Evolutionary conservation across 2,113 vertebrate species (phyloP).

Genomic region (Orycteropus afer): DNA sequence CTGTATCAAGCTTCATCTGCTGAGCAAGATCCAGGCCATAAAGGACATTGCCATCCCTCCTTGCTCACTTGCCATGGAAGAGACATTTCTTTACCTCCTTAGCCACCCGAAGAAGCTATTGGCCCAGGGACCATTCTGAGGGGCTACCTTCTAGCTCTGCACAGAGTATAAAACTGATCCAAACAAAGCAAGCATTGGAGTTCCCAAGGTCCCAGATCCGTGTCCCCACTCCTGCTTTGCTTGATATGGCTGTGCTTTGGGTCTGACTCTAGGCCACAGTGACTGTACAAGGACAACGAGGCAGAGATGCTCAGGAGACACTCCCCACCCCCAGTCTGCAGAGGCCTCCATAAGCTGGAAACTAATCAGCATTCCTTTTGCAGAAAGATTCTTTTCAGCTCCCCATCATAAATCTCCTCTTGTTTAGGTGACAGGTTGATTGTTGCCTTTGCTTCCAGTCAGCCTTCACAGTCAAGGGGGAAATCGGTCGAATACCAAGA

Average conservation of each 20-base stretch:
- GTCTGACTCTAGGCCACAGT: not conserved
- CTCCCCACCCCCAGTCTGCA: not conserved
- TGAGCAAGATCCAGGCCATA: not conserved
- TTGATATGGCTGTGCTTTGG: not conserved
- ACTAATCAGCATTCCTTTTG: not conserved
- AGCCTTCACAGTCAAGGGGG: not conserved
- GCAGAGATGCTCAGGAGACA: not conserved
- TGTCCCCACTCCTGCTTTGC: not conserved
- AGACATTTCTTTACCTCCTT: not conserved
- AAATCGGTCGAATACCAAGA: not conserved
- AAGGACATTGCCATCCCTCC: not conserved
- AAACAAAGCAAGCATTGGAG: not conserved
- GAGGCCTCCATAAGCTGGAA: not conserved
- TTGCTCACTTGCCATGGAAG: not conserved
- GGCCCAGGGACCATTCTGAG: not conserved
- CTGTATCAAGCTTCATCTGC: not conserved
- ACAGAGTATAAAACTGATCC: not conserved
- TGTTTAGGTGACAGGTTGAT: slow-evolving; percentile 51
- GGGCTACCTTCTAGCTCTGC: not conserved
- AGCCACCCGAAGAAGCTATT: not conserved
- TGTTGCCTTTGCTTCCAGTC: slow-evolving; percentile 4
- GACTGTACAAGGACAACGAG: not conserved
- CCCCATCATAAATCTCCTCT: slow-evolving; percentile 49
- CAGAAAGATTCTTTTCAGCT: slow-evolving; percentile 36
- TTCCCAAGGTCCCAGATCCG: not conserved